Percentiles rank a stretch among this genome's conserved stretches.
phyloP scores from a whole-genome alignment of 2,888 invertebrate genomes.

The Caenorhabditis zanzibari region DNA sequence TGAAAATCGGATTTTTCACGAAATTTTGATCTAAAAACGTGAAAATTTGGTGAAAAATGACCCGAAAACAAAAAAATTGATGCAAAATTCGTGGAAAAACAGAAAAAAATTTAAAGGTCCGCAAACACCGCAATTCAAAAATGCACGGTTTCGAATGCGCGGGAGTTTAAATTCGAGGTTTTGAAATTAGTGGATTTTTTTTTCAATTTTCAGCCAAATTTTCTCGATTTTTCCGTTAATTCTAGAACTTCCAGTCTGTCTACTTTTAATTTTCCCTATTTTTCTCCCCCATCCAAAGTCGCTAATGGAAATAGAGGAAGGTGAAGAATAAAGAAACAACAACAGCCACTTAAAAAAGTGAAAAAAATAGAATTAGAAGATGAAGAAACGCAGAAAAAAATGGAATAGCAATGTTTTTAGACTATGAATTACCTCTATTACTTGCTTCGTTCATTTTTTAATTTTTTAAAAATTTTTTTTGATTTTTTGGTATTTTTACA shows the following conservation, averaged over 20 bases:
- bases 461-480: not conserved
- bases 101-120: not conserved
- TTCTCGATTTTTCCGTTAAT: not conserved
- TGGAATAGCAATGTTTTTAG: slow-evolving; percentile 5
- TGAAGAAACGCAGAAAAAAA: slow-evolving; percentile 17
- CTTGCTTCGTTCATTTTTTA: not conserved
- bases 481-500: not conserved
- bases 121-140: slow-evolving; percentile 38
- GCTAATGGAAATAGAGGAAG: slow-evolving; percentile 41
- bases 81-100: not conserved
- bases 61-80: not conserved
- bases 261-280: slow-evolving; percentile 10
- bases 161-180: slow-evolving; percentile 7
- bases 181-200: not conserved
- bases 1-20: not conserved
- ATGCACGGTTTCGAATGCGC: not conserved
- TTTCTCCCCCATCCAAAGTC: slow-evolving; percentile 4
- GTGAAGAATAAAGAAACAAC: slow-evolving; percentile 28
- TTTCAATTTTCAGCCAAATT: not conserved
- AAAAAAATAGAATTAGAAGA: not conserved
- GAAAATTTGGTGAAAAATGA: slow-evolving; percentile 2
- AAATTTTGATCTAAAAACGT: not conserved
- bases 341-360: slow-evolving; percentile 45
- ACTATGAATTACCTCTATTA: not conserved
- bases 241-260: not conserved